Percentiles rank a stretch among this genome's conserved stretches.
phyloP scores from a whole-genome alignment of 2,113 vertebrate species.

The Morone saxatilis region DNA sequence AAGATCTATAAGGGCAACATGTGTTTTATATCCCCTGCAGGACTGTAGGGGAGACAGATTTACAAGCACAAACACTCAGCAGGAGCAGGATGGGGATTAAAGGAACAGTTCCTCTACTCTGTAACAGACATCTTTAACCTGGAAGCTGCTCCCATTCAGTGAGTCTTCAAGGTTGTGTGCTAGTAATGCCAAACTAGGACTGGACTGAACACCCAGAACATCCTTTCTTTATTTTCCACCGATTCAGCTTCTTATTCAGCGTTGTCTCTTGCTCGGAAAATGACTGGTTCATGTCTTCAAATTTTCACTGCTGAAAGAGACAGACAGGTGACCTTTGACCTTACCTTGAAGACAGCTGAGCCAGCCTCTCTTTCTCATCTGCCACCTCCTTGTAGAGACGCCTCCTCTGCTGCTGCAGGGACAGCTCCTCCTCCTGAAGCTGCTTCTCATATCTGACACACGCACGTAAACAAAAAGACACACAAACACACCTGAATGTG shows the following conservation, averaged over 20 bases:
- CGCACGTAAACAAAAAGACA: neutral
- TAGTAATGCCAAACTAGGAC: neutral
- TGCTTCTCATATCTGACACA: conserved; percentile 91
- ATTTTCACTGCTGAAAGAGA: neutral
- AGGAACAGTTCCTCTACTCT: neutral
- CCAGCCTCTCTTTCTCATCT: conserved; percentile 92
- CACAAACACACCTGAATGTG: conserved; percentile 11
- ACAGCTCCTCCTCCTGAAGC: conserved; percentile 92
- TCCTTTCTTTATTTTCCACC: neutral
- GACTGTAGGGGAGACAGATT: neutral
- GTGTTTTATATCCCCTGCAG: neutral
- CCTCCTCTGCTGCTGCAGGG: conserved; percentile 91
- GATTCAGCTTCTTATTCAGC: neutral
- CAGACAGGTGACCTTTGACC: conserved; percentile 21
- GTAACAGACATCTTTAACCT: neutral
- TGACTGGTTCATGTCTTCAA: neutral
- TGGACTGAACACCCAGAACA: neutral
- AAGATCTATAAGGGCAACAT: neutral
- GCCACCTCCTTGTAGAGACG: conserved; percentile 91
- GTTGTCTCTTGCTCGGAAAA: neutral
- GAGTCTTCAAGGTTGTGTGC: neutral
- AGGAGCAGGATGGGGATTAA: neutral
- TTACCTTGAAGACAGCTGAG: conserved; percentile 91
- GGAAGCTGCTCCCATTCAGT: neutral
- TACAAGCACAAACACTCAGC: neutral